Evolutionary conservation across 2,888 invertebrate species (phyloP).

Genomic region (Amphipyra tragopoginis): DNA sequence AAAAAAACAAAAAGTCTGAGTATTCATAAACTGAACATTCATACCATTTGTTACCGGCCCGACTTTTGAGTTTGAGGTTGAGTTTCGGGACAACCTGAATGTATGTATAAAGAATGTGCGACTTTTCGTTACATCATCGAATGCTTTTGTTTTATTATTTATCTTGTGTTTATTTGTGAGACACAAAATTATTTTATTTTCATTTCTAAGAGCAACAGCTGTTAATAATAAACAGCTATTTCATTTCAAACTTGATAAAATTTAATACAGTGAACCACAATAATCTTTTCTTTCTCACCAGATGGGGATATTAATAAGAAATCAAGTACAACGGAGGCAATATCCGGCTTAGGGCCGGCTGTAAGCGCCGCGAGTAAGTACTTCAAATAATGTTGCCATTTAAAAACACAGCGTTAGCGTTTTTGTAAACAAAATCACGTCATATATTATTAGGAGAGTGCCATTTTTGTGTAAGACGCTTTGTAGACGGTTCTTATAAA

Average conservation of each 20-base stretch:
- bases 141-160: no score
- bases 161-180: no score
- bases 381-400: conserved; percentile 56
- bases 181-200: neutral
- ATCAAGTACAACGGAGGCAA: conserved; percentile 74
- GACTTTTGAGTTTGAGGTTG: no score
- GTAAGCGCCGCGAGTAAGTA: conserved; percentile 87
- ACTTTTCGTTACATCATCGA: no score
- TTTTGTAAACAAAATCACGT: conserved; percentile 53
- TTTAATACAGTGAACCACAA: conserved; percentile 36
- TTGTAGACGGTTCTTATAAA: conserved; percentile 15
- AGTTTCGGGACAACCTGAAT: no score
- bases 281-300: conserved; percentile 62
- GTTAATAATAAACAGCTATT: conserved; percentile 5
- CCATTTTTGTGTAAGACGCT: conserved; percentile 45
- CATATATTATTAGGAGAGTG: conserved; percentile 58
- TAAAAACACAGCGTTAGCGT: conserved; percentile 58
- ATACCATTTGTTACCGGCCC: no score
- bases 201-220: neutral
- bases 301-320: conserved; percentile 82
- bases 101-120: no score
- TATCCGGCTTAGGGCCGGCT: conserved; percentile 84
- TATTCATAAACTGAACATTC: no score
- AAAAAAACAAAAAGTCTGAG: no score
- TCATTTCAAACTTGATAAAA: conserved; percentile 24